Evolutionary conservation across 2,888 invertebrate species (phyloP).

Genomic region (Drosophila prostipennis): DNA sequence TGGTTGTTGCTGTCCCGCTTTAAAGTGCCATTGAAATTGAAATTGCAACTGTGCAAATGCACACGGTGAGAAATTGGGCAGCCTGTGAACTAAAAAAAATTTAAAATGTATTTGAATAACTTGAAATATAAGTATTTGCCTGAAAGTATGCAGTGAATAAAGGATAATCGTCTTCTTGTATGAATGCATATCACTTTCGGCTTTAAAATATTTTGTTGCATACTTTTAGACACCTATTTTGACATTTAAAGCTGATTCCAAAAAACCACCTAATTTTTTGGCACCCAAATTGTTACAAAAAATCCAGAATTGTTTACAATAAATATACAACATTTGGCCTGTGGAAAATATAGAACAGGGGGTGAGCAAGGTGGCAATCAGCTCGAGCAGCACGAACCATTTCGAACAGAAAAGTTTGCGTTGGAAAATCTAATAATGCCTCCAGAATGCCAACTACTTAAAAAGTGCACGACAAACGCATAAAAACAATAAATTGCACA

Average conservation of each 20-base stretch:
- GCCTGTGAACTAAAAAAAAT: too few species aligned
- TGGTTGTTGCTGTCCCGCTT: constrained; percentile 58
- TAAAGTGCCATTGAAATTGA: constrained; percentile 52
- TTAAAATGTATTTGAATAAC: too few species aligned
- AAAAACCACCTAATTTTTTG: too few species aligned
- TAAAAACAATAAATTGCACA: constrained; percentile 80
- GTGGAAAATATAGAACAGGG: neutral
- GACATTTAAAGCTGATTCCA: too few species aligned
- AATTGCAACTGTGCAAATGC: constrained; percentile 9
- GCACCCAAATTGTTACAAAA: too few species aligned
- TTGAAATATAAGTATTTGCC: too few species aligned
- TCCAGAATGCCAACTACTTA: constrained; percentile 65
- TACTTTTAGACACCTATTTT: too few species aligned
- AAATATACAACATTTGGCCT: neutral
- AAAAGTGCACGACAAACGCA: constrained; percentile 78
- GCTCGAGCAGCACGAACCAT: constrained; percentile 47
- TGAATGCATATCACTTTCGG: too few species aligned
- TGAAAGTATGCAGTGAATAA: too few species aligned
- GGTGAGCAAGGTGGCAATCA: constrained; percentile 55
- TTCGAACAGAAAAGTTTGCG: constrained; percentile 60
- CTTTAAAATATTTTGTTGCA: too few species aligned
- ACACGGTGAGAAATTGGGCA: constrained; percentile 8
- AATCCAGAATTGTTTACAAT: neutral
- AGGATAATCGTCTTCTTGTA: too few species aligned
- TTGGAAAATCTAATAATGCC: constrained; percentile 74